Evolutionary conservation across 1,140 invertebrate species (phyloP), one percentile per base, ranked within the genome.

Genomic region (Drosophila athabasca): DNA sequence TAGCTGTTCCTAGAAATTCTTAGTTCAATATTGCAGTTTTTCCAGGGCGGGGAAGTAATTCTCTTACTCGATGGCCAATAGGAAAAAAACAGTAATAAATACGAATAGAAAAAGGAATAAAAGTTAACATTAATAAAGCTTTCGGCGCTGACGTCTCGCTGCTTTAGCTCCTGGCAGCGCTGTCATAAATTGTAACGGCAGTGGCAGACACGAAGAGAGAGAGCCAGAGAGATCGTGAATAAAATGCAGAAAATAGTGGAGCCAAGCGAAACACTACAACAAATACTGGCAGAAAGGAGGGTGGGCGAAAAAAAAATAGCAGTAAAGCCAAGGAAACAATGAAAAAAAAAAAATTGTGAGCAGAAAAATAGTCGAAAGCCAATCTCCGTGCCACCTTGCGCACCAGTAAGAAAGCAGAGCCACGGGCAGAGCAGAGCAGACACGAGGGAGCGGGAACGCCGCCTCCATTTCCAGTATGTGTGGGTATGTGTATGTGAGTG

Each of bases 321-420:
- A 68, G 57, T 39, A 59, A 66, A 52, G 26, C 48, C 48, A 22
- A 74, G 50, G 52, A 70, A 70, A 60, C 46, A 51, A 60, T 52
- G 13, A 68, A 57, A 41, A 74, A 58, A 62, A 26, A 5, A 46
- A 41, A 74, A 58, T 58, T 11, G 17, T 13, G n/a, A 35, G 41
- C 49, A 26, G 26, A 15, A 54, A 22, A 43, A 62, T 48, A 39
- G 43, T 39, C 43, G 55, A 65, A 66, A 71, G 59, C 65, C 58
- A 71, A 76, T 73, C 67, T 57, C 39, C 19, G 39, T 54, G 82
- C 78, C 82, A 87, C 82, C 82, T 87, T 82, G 82, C 78, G 82
- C 82, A 88, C 83, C 84, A 89, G 83, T 87, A 88, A 88, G 84
- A 84, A 83, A 69, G 58, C 57, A 60, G 85, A 81, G 67, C 54